Percentiles rank a stretch among this genome's conserved stretches.
Evolutionary conservation across 2,797 vertebrate genomes (phyloP).

Genomic region (Sebastes dallii): DNA sequence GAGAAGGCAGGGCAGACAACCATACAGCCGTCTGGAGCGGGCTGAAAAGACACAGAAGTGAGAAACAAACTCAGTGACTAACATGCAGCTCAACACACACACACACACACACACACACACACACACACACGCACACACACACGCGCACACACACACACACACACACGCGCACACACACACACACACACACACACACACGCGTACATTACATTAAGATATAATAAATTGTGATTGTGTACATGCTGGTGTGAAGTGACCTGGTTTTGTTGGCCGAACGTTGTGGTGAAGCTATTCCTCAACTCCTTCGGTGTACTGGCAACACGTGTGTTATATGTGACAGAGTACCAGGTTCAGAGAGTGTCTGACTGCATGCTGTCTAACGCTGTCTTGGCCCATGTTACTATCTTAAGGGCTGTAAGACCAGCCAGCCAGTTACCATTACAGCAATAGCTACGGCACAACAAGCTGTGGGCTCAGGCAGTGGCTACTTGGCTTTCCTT

Average conservation of each 20-base stretch:
- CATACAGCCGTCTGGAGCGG: slow-evolving; percentile 20
- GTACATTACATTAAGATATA: background rate
- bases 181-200: background rate
- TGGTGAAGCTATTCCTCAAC: background rate
- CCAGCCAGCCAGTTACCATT: background rate
- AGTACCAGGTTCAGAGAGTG: background rate
- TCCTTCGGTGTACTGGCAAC: background rate
- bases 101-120: background rate
- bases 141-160: background rate
- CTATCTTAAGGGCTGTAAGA: background rate
- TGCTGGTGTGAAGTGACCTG: background rate
- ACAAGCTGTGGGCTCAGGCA: background rate
- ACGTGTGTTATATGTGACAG: background rate
- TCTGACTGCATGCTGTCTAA: background rate
- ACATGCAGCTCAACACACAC: slow-evolving; percentile 18
- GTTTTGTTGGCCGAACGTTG: background rate
- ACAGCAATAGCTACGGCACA: background rate
- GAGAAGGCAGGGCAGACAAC: background rate
- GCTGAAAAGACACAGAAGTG: slow-evolving; percentile 42
- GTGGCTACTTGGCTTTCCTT: background rate
- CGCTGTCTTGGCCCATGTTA: background rate
- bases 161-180: background rate
- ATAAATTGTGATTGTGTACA: background rate
- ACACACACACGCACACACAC: background rate
- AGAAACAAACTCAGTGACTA: slow-evolving; percentile 29